These are phyloP conservation scores for Saturnia pavonia DNA, from an alignment of 2,888 invertebrate species.

Conservation along the genomic window DNA sequence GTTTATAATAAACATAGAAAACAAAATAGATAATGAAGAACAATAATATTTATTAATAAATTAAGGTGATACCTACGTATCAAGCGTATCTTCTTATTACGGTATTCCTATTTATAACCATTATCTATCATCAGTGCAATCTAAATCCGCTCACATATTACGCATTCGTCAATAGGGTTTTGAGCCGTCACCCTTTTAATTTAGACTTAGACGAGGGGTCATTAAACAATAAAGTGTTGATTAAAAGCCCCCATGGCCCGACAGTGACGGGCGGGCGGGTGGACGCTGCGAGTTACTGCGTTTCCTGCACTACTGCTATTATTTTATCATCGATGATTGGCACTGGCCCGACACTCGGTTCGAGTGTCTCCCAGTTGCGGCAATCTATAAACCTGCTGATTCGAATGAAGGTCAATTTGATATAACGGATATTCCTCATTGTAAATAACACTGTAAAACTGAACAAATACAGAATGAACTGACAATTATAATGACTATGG, in stretches of 20 bases:
- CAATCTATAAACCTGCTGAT: constrained; percentile 14
- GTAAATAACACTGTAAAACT: neutral
- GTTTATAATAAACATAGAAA: too few species aligned
- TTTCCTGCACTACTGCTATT: constrained; percentile 75
- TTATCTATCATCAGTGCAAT: constrained; percentile 71
- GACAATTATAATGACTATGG: neutral
- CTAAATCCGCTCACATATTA: constrained; percentile 72
- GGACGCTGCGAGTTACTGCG: constrained; percentile 72
- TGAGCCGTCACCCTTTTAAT: constrained; percentile 81
- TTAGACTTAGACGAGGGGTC: constrained; percentile 79
- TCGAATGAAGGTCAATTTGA: constrained; percentile 13
- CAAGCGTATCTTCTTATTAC: neutral
- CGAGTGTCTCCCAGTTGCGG: constrained; percentile 26
- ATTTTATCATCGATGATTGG: constrained; percentile 81
- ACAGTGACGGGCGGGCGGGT: constrained; percentile 42
- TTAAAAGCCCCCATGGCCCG: constrained; percentile 81
- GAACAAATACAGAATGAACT: neutral
- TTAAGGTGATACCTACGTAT: too few species aligned
- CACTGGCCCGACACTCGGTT: constrained; percentile 51
- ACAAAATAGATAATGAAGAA: too few species aligned
- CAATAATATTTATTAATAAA: too few species aligned
- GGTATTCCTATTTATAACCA: constrained; percentile 35
- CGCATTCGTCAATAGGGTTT: constrained; percentile 76
- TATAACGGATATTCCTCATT: neutral
- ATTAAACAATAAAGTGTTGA: constrained; percentile 83